Evolutionary conservation across 2,888 invertebrate species (phyloP).

Genomic region (Eupithecia subumbrata): DNA sequence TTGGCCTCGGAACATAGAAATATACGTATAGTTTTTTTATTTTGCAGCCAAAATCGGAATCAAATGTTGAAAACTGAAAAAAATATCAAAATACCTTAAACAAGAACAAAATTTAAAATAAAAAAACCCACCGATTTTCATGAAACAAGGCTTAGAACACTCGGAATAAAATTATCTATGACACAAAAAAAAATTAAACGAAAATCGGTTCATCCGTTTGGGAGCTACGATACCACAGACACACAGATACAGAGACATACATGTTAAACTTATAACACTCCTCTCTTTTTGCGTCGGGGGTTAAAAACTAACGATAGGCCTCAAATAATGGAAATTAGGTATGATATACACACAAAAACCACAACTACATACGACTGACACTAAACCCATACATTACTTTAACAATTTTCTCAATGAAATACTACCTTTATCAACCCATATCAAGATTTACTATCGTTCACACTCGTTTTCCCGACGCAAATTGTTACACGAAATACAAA

Average conservation of each 20-base stretch:
- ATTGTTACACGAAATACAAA: neutral
- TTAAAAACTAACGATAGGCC: neutral
- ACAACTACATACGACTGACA: neutral
- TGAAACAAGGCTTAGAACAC: too few relatives aligned
- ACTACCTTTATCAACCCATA: neutral
- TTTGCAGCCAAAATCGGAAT: neutral
- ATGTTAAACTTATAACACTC: too few relatives aligned
- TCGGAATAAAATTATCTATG: too few relatives aligned
- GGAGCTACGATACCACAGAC: too few relatives aligned
- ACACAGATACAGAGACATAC: too few relatives aligned
- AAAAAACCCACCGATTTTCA: too few relatives aligned
- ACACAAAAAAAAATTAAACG: too few relatives aligned
- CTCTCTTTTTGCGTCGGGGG: too few relatives aligned
- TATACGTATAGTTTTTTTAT: neutral
- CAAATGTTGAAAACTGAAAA: neutral
- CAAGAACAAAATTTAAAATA: too few relatives aligned
- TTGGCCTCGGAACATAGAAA: too few relatives aligned
- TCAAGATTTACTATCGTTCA: neutral
- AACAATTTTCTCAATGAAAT: constrained; percentile 6
- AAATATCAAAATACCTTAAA: neutral
- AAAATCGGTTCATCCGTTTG: too few relatives aligned
- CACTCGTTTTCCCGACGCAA: neutral
- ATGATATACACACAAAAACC: neutral
- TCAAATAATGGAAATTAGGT: neutral
- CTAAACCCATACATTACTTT: neutral